Evolutionary conservation across 2,797 vertebrate species (phyloP).

Genomic region (Phataginus tricuspis): DNA sequence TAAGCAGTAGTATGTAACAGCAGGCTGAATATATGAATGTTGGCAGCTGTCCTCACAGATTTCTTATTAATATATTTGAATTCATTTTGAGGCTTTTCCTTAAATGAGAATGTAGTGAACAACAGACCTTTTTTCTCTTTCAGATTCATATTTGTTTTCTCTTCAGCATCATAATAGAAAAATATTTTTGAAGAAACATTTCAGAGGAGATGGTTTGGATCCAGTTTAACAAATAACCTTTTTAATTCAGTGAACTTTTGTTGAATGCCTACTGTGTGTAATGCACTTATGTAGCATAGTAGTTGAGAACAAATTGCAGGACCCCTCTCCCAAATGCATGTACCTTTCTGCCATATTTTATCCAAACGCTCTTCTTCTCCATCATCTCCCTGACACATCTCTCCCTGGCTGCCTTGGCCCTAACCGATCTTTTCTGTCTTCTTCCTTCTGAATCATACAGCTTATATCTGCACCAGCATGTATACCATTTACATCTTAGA

Average conservation of each 20-base stretch:
- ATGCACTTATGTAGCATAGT: not conserved
- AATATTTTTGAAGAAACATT: not conserved
- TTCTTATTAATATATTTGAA: slow-evolving; percentile 34
- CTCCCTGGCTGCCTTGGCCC: not conserved
- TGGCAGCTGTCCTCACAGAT: not conserved
- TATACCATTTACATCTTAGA: not conserved
- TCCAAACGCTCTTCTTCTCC: not conserved
- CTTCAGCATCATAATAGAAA: not conserved
- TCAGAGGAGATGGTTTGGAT: not conserved
- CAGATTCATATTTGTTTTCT: slow-evolving; percentile 16
- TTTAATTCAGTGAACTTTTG: not conserved
- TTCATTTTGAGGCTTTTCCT: slow-evolving; percentile 44
- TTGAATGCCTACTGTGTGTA: not conserved
- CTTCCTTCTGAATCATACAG: not conserved
- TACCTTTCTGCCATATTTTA: not conserved
- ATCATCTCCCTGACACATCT: not conserved
- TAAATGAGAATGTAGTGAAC: slow-evolving; percentile 22
- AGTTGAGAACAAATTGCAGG: not conserved
- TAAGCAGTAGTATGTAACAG: not conserved
- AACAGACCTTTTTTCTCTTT: not conserved
- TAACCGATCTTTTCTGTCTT: not conserved
- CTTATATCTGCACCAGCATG: not conserved
- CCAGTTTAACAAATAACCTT: not conserved
- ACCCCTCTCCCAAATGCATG: not conserved
- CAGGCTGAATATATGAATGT: not conserved